Evolutionary conservation across 2,888 invertebrate species (phyloP).

Genomic region (Choreutis nemorana): DNA sequence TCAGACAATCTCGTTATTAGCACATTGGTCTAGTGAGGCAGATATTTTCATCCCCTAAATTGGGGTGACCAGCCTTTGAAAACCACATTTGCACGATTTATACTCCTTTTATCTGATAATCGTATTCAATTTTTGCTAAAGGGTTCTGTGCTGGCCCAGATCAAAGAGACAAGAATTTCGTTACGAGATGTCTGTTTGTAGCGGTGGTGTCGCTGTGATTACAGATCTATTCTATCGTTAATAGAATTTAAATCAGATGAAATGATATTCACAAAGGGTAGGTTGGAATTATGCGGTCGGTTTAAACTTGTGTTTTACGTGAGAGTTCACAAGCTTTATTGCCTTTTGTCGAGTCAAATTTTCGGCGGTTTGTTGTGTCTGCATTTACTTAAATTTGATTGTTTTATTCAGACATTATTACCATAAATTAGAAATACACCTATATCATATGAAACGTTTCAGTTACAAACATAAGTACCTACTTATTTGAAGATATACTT

Average conservation of each 20-base stretch:
- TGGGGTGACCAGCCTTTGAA: constrained; percentile 20
- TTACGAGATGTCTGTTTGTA: constrained; percentile 13
- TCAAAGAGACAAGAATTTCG: constrained; percentile 20
- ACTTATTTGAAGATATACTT: no score
- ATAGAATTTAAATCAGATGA: constrained; percentile 23
- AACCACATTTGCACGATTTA: constrained; percentile 23
- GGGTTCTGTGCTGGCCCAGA: constrained; percentile 14
- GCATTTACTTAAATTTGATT: no score
- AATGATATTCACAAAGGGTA: constrained; percentile 10
- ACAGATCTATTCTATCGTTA: constrained; percentile 15
- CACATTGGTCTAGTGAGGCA: constrained; percentile 21
- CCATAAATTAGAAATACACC: no score
- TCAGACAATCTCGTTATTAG: constrained; percentile 15
- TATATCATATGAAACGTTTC: no score
- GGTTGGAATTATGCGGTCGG: neutral
- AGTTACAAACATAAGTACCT: no score
- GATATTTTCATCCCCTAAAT: constrained; percentile 12
- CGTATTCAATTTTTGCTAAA: constrained; percentile 20
- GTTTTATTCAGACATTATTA: no score
- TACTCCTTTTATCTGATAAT: constrained; percentile 24
- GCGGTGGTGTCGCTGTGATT: constrained; percentile 19
- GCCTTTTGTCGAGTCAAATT: no score
- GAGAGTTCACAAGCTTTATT: no score
- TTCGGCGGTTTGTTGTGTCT: no score
- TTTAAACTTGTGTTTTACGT: no score